A percentile compares a stretch with the other conserved stretches of the same genome.
phyloP scores from a whole-genome alignment of 2,113 vertebrate genomes.

The Ochotona curzoniae region DNA sequence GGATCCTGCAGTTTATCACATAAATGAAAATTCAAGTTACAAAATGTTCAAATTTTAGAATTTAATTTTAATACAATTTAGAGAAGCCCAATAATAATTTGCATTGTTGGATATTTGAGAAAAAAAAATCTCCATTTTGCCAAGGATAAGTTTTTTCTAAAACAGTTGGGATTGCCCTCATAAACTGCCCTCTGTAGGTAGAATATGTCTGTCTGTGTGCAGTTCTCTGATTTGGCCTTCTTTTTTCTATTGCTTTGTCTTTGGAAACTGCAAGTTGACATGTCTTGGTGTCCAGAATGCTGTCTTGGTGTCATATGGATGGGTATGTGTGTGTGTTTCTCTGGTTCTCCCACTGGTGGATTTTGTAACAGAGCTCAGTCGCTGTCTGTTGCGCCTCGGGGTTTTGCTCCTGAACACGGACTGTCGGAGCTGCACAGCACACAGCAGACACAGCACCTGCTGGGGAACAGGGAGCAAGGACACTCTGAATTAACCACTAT shows the following conservation, averaged over 20 bases:
- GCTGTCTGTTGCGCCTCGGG: neutral
- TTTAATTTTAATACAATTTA: slow-evolving; percentile 50
- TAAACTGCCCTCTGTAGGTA: neutral
- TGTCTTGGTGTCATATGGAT: slow-evolving; percentile 14
- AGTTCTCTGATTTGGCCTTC: neutral
- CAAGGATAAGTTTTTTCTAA: slow-evolving; percentile 43
- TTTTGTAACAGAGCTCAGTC: slow-evolving; percentile 1
- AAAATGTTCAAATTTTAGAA: slow-evolving; percentile 60
- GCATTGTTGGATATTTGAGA: slow-evolving; percentile 50
- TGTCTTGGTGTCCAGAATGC: neutral
- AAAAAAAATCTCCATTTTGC: neutral
- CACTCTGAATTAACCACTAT: slow-evolving; percentile 50
- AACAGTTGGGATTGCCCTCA: neutral
- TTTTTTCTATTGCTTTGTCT: slow-evolving; percentile 50
- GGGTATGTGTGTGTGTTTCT: neutral
- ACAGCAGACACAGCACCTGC: neutral
- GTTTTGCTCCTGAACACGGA: slow-evolving; percentile 38
- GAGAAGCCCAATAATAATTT: slow-evolving; percentile 45
- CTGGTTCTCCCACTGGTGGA: neutral
- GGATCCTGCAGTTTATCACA: neutral
- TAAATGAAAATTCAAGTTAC: slow-evolving; percentile 56
- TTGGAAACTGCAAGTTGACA: neutral
- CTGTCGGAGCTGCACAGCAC: slow-evolving; percentile 35
- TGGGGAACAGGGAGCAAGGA: neutral
- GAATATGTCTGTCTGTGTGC: neutral